Evolutionary conservation across 2,888 invertebrate species (phyloP).

Genomic region (Leptarthrus brevirostris): DNA sequence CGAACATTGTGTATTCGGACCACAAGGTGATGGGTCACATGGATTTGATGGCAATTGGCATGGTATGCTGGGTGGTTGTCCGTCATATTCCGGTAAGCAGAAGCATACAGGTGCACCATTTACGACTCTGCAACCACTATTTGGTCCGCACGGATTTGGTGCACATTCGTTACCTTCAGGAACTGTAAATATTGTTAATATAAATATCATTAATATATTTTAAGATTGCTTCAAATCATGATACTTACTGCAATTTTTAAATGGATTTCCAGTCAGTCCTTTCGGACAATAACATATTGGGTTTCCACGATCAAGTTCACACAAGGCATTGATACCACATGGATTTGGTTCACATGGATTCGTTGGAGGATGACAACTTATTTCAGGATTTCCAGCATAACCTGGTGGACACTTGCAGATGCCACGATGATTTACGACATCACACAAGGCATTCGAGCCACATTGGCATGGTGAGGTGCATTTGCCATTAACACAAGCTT

Average conservation of each 20-base stretch:
- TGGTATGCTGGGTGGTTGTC: conserved; percentile 79
- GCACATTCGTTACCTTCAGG: conserved; percentile 87
- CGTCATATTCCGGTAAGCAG: conserved; percentile 88
- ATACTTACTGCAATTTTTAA: conserved; percentile 88
- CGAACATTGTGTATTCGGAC: conserved; percentile 87
- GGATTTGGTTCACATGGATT: conserved; percentile 87
- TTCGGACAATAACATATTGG: conserved; percentile 91
- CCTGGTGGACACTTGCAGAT: conserved; percentile 86
- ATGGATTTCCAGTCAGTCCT: conserved; percentile 91
- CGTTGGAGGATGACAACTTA: conserved; percentile 78
- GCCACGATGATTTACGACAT: conserved; percentile 81
- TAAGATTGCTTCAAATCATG: too few relatives aligned
- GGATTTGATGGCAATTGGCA: conserved; percentile 82
- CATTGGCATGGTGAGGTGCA: conserved; percentile 84
- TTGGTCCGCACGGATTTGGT: conserved; percentile 85
- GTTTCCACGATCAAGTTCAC: conserved; percentile 85
- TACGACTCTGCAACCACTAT: conserved; percentile 84
- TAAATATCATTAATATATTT: background rate
- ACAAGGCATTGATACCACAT: conserved; percentile 87
- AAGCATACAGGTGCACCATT: conserved; percentile 83
- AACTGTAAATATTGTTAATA: conserved; percentile 75
- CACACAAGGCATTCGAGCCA: conserved; percentile 83
- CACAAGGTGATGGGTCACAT: conserved; percentile 87
- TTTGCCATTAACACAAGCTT: conserved; percentile 82
- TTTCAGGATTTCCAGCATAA: conserved; percentile 80